A percentile compares a stretch with the other conserved stretches of the same genome.
phyloP scores from a whole-genome alignment of 2,888 invertebrate genomes.

The Ennomos quercinarius region DNA sequence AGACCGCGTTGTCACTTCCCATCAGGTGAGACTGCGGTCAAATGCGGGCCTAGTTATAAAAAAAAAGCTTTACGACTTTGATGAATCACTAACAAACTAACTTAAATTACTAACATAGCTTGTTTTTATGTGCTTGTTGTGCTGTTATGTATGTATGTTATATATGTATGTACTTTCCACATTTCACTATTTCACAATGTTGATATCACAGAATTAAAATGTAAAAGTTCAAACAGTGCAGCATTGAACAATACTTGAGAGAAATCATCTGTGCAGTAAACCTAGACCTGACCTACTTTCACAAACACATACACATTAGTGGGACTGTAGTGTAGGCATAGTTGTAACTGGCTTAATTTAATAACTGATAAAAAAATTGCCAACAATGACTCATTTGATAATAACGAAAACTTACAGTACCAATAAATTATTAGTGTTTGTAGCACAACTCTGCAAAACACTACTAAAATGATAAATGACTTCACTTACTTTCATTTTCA shows the following conservation, averaged over 20 bases:
- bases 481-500: too few relatives aligned
- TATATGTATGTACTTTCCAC: background rate
- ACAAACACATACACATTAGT: slow-evolving; percentile 23
- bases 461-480: too few relatives aligned
- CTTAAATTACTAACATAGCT: too few relatives aligned
- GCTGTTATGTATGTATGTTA: too few relatives aligned
- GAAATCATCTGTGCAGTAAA: slow-evolving; percentile 30
- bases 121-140: too few relatives aligned
- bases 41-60: too few relatives aligned
- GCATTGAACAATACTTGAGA: slow-evolving; percentile 23
- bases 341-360: slow-evolving; percentile 20
- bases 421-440: background rate
- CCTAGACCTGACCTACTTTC: slow-evolving; percentile 39
- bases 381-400: slow-evolving; percentile 12
- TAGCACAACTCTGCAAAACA: too few relatives aligned
- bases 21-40: too few relatives aligned
- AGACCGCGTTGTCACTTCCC: too few relatives aligned
- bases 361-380: slow-evolving; percentile 21
- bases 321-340: slow-evolving; percentile 7
- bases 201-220: slow-evolving; percentile 4
- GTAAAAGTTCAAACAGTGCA: slow-evolving; percentile 16
- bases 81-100: too few relatives aligned
- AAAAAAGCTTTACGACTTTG: too few relatives aligned
- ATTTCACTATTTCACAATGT: background rate
- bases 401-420: background rate